phyloP scores from a whole-genome alignment of 2,888 invertebrate genomes.

The Dugesia japonica region DNA sequence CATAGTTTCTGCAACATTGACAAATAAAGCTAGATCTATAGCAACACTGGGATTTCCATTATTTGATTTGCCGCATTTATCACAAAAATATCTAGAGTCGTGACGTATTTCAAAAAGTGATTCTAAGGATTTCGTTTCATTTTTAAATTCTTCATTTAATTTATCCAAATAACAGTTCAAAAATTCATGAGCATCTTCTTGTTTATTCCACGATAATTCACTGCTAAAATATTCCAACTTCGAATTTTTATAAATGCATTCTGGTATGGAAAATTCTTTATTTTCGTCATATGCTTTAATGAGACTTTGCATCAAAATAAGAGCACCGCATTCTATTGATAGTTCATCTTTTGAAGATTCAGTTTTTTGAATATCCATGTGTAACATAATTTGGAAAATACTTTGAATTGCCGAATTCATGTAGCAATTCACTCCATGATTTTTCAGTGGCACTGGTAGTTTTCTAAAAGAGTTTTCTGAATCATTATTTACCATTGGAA shows the following conservation, averaged over 20 bases:
- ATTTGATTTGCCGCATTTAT: background rate
- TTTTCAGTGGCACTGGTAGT: background rate
- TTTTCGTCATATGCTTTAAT: background rate
- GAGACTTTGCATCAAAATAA: background rate
- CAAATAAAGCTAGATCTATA: background rate
- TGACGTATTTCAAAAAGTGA: background rate
- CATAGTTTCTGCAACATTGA: background rate
- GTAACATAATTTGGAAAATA: background rate
- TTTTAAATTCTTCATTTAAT: conserved; percentile 10
- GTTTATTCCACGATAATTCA: background rate
- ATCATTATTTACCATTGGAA: no score
- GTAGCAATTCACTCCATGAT: background rate
- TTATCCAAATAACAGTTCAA: background rate
- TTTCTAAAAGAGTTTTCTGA: no score
- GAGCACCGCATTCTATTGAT: background rate
- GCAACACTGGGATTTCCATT: background rate
- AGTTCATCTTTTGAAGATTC: background rate
- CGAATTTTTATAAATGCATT: background rate
- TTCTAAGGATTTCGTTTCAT: background rate
- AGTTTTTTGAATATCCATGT: background rate
- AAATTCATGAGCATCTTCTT: background rate
- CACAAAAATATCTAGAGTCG: background rate
- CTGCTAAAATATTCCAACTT: background rate
- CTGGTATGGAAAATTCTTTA: background rate
- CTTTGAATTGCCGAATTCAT: background rate